These are phyloP conservation scores for Mercenaria mercenaria DNA, from an alignment of 1,140 invertebrate genomes.

Conservation along the genomic window DNA sequence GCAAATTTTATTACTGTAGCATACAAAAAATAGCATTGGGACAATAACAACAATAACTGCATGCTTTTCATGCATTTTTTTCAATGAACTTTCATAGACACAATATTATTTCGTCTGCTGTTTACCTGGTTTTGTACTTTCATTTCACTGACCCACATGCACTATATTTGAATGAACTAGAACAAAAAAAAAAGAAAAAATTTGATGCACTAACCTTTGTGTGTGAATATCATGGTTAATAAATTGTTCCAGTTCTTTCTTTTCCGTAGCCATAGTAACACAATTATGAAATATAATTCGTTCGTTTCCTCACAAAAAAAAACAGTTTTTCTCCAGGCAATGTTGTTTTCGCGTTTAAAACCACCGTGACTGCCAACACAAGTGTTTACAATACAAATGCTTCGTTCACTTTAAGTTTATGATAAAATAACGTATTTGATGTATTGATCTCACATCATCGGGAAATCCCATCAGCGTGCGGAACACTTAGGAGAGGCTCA, in stretches of 20 bases:
- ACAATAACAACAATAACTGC: too few relatives aligned
- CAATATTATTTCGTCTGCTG: too few relatives aligned
- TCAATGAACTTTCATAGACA: too few relatives aligned
- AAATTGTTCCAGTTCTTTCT: not conserved
- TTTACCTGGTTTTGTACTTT: too few relatives aligned
- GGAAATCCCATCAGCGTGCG: not conserved
- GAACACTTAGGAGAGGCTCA: not conserved
- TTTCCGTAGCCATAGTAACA: conserved; percentile 22
- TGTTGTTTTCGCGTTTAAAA: not conserved
- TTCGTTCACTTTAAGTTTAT: not conserved
- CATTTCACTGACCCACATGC: too few relatives aligned
- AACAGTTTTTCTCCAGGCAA: not conserved
- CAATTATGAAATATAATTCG: not conserved
- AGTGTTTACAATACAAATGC: not conserved
- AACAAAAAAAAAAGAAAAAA: too few relatives aligned
- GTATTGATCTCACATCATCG: conserved; percentile 24
- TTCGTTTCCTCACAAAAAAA: not conserved
- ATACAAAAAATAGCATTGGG: too few relatives aligned
- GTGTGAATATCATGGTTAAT: not conserved
- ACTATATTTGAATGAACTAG: too few relatives aligned
- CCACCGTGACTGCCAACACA: not conserved
- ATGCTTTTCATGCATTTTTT: too few relatives aligned
- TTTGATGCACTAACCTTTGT: conserved; percentile 22
- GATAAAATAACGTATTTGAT: not conserved
- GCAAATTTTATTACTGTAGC: too few relatives aligned